Evolutionary conservation across 2,113 vertebrate species (phyloP), one percentile per base, ranked within the genome.

Genomic region (Aegotheles bennettii): DNA sequence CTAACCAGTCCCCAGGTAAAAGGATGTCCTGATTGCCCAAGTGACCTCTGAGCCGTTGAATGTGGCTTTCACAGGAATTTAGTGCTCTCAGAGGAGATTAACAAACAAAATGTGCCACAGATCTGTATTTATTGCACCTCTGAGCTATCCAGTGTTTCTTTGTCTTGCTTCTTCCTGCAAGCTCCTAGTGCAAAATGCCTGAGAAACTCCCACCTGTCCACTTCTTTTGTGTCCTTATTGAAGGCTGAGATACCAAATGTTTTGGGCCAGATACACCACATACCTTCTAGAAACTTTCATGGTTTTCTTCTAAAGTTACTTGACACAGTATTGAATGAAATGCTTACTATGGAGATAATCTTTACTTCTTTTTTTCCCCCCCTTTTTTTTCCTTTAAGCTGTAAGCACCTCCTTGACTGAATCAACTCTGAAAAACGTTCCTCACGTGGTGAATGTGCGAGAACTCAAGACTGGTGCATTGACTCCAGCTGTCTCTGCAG

Each of bases 371-470:
- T 85, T 33, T n/a, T 59, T 63, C 18, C 18, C 16, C 26, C 78
- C 8, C 64, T 56, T 83, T 19, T 59, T 48, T 28, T 77, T 47
- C 36, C 3, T 87, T 87, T 36, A 76, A 98, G 98, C 96, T 59
- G 97, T 97, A 54, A 98, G 93, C 84, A 90, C 98, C 2, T 97
- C 98, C 54, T 95, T 99, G 96, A 99, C 98, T 1, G 99, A 99
- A 84, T 99, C 99, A 9, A 98, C 98, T 10, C 96, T 99, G 96
- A 99, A 99, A 93, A 99, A 95, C 0, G 99, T 99, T 78, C 99
- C 99, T 88, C 98, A 99, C 78, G 99, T 99, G 80, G 98, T 99
- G 45, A 99, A 99, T 11, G 98, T 99, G 29, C 98, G 99, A 94
- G 99, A 99, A 18, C 90, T 99, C 61, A 99, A 98, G 87, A 98